Conservation (phyloP, 2,888 invertebrate genomes). For the Serrognathus titanus region DNA sequence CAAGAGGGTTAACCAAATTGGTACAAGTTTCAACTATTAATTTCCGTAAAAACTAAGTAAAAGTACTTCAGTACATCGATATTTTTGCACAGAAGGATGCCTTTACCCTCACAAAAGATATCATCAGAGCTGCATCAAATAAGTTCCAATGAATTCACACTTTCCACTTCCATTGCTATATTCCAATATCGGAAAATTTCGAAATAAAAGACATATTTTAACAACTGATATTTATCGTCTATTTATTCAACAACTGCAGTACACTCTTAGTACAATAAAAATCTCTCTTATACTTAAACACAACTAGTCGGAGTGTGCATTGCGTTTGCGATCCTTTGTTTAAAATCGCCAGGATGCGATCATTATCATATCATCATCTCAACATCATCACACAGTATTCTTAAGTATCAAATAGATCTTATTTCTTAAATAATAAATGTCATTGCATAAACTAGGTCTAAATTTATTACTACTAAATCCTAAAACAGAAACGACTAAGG, state of each 20-base stretch:
- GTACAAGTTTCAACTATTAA: too few relatives aligned
- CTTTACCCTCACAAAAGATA: too few relatives aligned
- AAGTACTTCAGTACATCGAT: too few relatives aligned
- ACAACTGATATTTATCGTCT: constrained; percentile 29
- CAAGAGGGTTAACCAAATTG: too few relatives aligned
- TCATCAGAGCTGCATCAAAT: too few relatives aligned
- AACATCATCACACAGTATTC: neutral
- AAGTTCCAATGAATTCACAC: too few relatives aligned
- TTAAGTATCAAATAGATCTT: constrained; percentile 11
- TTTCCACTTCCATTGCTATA: too few relatives aligned
- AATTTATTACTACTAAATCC: constrained; percentile 4
- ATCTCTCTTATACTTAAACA: constrained; percentile 17
- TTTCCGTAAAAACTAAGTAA: too few relatives aligned
- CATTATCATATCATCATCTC: constrained; percentile 11
- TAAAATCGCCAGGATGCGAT: constrained; percentile 11
- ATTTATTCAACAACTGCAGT: constrained; percentile 25
- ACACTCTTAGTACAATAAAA: constrained; percentile 21
- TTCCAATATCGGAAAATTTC: too few relatives aligned
- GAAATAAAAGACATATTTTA: constrained; percentile 17
- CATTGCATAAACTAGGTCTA: constrained; percentile 10
- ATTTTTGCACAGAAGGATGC: too few relatives aligned
- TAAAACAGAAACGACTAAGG: constrained; percentile 10
- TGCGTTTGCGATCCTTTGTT: constrained; percentile 3
- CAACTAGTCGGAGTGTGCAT: constrained; percentile 8
- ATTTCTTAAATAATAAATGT: constrained; percentile 13